Conservation (phyloP, 2,888 invertebrate genomes). For the Drosophila acutilabella region DNA sequence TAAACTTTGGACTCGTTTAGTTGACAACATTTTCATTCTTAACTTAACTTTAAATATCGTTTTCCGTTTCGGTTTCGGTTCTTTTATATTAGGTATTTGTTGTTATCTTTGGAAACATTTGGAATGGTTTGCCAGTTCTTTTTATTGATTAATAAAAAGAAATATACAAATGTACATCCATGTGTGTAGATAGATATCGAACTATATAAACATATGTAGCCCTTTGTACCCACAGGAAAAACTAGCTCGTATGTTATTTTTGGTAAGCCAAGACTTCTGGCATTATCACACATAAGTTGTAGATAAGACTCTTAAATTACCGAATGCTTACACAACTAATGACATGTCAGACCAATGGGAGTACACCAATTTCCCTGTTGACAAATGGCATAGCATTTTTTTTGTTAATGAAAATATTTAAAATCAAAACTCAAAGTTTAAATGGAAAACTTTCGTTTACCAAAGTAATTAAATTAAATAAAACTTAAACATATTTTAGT, state of each 20-base stretch:
- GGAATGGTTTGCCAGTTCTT: conserved; percentile 23
- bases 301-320: conserved; percentile 33
- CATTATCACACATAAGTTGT: conserved; percentile 34
- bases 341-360: conserved; percentile 20
- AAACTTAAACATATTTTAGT: no score
- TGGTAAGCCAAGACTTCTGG: conserved; percentile 38
- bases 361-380: background rate
- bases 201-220: conserved; percentile 6
- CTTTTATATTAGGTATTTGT: conserved; percentile 43
- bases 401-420: background rate
- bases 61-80: conserved; percentile 33
- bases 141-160: conserved; percentile 75
- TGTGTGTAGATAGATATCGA: conserved; percentile 37
- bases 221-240: conserved; percentile 47
- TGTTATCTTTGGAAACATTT: conserved; percentile 41
- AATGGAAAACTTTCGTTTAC: background rate
- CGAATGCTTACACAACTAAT: conserved; percentile 36
- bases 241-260: conserved; percentile 36
- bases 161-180: background rate
- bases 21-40: background rate
- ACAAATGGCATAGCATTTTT: background rate
- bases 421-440: background rate
- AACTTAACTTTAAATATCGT: conserved; percentile 27
- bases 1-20: conserved; percentile 51
- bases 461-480: no score